Conservation (phyloP, 2,113 vertebrate species). For the Gnathonemus longibarbis region DNA sequence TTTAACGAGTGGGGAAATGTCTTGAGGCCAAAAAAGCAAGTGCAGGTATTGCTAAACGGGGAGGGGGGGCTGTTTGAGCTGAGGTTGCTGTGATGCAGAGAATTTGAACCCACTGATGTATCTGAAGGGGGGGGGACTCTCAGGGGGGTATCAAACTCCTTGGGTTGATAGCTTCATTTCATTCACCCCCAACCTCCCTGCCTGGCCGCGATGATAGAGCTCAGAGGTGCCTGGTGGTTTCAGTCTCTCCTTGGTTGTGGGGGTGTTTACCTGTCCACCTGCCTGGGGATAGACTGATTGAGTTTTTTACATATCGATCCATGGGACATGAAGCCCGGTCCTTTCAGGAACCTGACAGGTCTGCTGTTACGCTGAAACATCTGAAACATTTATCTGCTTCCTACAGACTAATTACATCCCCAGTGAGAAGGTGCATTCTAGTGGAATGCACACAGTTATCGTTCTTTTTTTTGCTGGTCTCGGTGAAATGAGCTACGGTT, state of each 20-base stretch:
- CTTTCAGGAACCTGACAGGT: background rate
- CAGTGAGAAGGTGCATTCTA: background rate
- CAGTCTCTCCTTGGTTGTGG: background rate
- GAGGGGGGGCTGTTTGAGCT: background rate
- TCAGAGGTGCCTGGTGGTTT: background rate
- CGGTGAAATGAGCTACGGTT: too few species aligned
- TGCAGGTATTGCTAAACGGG: background rate
- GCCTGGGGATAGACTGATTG: background rate
- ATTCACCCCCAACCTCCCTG: background rate
- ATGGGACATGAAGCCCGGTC: background rate
- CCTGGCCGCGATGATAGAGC: background rate
- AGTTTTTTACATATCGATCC: background rate
- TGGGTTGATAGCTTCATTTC: background rate
- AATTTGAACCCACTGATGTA: background rate
- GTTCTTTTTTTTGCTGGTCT: background rate
- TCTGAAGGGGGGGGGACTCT: background rate
- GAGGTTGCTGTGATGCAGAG: background rate
- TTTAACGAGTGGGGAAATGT: background rate
- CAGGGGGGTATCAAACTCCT: background rate
- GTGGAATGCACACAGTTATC: background rate
- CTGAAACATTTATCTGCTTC: slow-evolving; percentile 2
- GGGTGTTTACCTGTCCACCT: background rate
- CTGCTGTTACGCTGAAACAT: background rate
- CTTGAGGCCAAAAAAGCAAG: background rate
- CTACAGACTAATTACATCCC: slow-evolving; percentile 5